Base-by-base conservation (phyloP, 2,113 vertebrate species). In the Sylvietta virens region DNA sequence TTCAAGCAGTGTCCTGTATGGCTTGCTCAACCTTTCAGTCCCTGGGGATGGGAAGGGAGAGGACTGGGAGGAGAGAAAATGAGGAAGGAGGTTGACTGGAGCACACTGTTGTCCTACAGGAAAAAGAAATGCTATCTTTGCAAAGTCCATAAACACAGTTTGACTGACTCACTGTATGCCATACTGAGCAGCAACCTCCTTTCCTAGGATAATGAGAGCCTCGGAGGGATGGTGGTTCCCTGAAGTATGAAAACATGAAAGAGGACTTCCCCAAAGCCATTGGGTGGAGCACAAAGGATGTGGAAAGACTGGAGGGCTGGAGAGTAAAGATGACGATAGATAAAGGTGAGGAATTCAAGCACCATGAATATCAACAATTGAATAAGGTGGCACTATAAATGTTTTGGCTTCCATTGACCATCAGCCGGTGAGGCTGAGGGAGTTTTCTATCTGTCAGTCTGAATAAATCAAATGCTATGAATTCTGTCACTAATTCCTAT, bases 261-360 rank as follows among this genome's bases (percentile, higher is more conserved):
- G 95, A 96, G 82, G 94, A 93, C 94, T 92, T 96, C 94, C 94
- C 96, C 92, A 97, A 81, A 95, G 94, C 81, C 82, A 71, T 94
- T 86, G 95, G 95, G 94, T 94, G 93, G 95, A 96, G 95, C 81
- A 92, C 64, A 92, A 88, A 93, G 93, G 95, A 96, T 93, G 81
- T 94, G 91, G 91, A 95, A 95, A 94, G 66, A 94, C 88, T 93
- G 60, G 82, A 95, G 93, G 90, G 90, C 58, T 92, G 85, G 56
- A 95, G 87, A 95, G 95, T 73, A 77, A 89, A 92, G 76, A 83
- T 45, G 53, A 89, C 82, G 74, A 70, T 73, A 96, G 94, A 96
- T 94, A 94, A 82, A 91, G 37, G 37, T 2, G 3, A 94, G 51
- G 85, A 95, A 91, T 90, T 87, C 76, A 91, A 94, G 74, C 35